Evolutionary conservation across 2,888 invertebrate genomes (phyloP).

Genomic region (Agonopterix subpropinquella): DNA sequence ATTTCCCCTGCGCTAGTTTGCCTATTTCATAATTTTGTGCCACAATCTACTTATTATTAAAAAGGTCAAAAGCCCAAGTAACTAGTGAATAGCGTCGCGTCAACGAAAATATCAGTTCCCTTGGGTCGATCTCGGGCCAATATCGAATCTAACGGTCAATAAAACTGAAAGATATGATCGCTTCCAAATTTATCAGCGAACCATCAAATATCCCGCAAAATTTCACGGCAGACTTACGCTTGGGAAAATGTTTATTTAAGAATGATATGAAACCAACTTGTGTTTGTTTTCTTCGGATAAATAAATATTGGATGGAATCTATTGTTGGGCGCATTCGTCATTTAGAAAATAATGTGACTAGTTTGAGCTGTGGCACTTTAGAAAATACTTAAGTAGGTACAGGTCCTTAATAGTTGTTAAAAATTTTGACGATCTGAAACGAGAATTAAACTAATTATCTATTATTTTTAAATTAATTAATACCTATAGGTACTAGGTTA

Average conservation of each 20-base stretch:
- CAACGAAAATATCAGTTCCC: slow-evolving; percentile 19
- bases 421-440: no score
- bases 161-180: slow-evolving; percentile 51
- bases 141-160: slow-evolving; percentile 51
- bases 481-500: no score
- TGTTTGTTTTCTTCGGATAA: slow-evolving; percentile 5
- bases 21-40: no score
- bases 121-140: slow-evolving; percentile 13
- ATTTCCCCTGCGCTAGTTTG: no score
- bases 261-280: slow-evolving; percentile 17
- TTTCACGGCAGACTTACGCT: slow-evolving; percentile 30
- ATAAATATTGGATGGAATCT: neutral
- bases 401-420: no score
- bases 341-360: no score
- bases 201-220: slow-evolving; percentile 39
- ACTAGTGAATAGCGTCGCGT: slow-evolving; percentile 22
- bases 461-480: no score
- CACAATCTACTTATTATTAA: slow-evolving; percentile 1
- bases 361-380: no score
- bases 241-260: slow-evolving; percentile 26
- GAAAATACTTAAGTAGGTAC: no score
- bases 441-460: no score
- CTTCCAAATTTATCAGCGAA: slow-evolving; percentile 39
- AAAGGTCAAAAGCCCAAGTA: slow-evolving; percentile 1
- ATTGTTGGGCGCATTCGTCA: no score